Evolutionary conservation across 2,888 invertebrate species (phyloP).

Genomic region (Sclerodermus sp.): DNA sequence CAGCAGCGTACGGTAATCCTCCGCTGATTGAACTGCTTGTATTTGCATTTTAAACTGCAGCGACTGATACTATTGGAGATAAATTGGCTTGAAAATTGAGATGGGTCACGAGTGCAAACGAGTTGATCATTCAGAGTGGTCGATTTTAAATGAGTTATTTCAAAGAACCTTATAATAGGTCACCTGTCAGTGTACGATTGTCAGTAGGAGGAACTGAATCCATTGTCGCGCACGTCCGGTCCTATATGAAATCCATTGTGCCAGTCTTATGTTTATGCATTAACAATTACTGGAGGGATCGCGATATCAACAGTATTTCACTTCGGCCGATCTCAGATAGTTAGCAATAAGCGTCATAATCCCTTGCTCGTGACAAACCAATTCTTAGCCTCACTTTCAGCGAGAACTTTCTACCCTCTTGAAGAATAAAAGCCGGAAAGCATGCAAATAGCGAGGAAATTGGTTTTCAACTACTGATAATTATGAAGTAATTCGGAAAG

Average conservation of each 20-base stretch:
- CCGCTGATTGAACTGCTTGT: neutral
- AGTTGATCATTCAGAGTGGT: slow-evolving; percentile 26
- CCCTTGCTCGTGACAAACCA: neutral
- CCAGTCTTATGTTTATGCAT: slow-evolving; percentile 55
- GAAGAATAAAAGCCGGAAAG: no score
- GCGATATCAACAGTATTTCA: slow-evolving; percentile 26
- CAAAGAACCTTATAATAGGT: slow-evolving; percentile 24
- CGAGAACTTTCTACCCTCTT: no score
- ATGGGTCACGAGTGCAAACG: slow-evolving; percentile 21
- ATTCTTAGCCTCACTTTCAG: neutral
- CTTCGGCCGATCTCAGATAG: slow-evolving; percentile 21
- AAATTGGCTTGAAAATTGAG: neutral
- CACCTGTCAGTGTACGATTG: slow-evolving; percentile 37
- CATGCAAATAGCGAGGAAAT: no score
- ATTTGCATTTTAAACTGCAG: slow-evolving; percentile 14
- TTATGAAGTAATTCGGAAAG: no score
- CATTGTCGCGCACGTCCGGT: slow-evolving; percentile 43
- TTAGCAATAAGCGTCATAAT: neutral
- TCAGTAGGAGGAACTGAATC: no score
- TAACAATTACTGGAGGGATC: slow-evolving; percentile 48
- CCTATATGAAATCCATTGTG: slow-evolving; percentile 42
- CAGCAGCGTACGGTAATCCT: no score
- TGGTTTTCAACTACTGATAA: no score
- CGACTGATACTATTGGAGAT: slow-evolving; percentile 12
- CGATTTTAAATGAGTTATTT: slow-evolving; percentile 27